These are phyloP conservation scores for Eidolon dupreanum DNA, from an alignment of 2,797 vertebrate genomes.

Conservation along the genomic window DNA sequence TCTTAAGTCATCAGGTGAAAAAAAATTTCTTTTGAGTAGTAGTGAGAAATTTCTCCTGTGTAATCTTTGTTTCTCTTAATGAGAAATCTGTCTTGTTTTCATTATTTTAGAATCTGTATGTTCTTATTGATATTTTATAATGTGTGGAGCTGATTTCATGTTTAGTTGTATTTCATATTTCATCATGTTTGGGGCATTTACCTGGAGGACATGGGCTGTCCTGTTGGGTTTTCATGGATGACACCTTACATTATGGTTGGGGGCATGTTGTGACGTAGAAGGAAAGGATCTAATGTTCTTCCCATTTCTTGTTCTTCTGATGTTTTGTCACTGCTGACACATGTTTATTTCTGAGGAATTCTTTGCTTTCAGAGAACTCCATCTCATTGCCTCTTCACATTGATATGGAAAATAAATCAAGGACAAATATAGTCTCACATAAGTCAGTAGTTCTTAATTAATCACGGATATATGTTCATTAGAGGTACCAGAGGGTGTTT, in stretches of 20 bases:
- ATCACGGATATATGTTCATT: neutral
- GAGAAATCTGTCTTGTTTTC: neutral
- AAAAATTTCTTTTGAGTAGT: neutral
- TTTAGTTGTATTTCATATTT: neutral
- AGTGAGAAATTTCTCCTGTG: neutral
- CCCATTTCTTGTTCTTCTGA: neutral
- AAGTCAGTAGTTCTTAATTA: neutral
- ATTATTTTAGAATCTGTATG: neutral
- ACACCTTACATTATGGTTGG: neutral
- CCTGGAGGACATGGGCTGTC: neutral
- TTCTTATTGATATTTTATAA: neutral
- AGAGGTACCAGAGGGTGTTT: neutral
- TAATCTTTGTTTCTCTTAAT: neutral
- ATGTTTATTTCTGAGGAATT: neutral
- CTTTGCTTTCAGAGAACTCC: neutral
- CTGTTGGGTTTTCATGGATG: neutral
- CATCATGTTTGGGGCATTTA: neutral
- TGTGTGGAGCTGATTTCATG: neutral
- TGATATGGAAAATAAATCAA: neutral
- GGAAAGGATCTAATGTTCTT: neutral
- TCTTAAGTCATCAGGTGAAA: neutral
- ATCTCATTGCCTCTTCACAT: neutral
- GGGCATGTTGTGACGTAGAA: neutral
- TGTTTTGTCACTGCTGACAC: neutral
- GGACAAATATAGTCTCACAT: neutral